Conservation (phyloP, 1,140 invertebrate genomes). For the Tetragnatha versicolor region DNA sequence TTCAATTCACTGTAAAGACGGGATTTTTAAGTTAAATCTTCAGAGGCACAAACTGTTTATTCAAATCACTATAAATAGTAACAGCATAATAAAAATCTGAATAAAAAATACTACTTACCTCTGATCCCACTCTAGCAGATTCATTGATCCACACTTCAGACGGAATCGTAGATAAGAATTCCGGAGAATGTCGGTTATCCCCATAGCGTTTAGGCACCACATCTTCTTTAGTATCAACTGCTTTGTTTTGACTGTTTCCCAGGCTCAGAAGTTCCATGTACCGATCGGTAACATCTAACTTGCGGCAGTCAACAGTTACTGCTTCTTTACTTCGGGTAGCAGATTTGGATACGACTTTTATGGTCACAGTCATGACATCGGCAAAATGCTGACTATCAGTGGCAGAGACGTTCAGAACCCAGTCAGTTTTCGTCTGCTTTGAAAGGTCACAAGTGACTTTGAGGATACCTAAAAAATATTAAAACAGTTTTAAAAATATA, state of each 20-base stretch:
- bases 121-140: slow-evolving; percentile 78
- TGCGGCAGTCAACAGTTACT: slow-evolving; percentile 76
- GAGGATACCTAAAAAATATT: slow-evolving; percentile 72
- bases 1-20: too few species aligned
- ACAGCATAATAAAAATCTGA: too few species aligned
- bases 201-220: slow-evolving; percentile 71
- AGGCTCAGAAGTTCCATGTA: slow-evolving; percentile 79
- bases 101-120: slow-evolving; percentile 55
- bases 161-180: slow-evolving; percentile 74
- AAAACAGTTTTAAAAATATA: neutral
- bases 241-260: slow-evolving; percentile 70
- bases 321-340: slow-evolving; percentile 82
- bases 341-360: slow-evolving; percentile 75
- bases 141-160: slow-evolving; percentile 77
- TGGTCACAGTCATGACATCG: slow-evolving; percentile 77
- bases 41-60: too few species aligned
- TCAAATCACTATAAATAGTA: too few species aligned
- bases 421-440: slow-evolving; percentile 64
- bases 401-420: slow-evolving; percentile 72
- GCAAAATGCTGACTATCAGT: slow-evolving; percentile 92
- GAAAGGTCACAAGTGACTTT: slow-evolving; percentile 76
- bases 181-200: slow-evolving; percentile 83
- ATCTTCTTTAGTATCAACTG: slow-evolving; percentile 77
- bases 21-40: too few species aligned
- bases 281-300: slow-evolving; percentile 81